Conservation (phyloP, 2,797 vertebrate species). For the Chromobotia macracanthus region DNA sequence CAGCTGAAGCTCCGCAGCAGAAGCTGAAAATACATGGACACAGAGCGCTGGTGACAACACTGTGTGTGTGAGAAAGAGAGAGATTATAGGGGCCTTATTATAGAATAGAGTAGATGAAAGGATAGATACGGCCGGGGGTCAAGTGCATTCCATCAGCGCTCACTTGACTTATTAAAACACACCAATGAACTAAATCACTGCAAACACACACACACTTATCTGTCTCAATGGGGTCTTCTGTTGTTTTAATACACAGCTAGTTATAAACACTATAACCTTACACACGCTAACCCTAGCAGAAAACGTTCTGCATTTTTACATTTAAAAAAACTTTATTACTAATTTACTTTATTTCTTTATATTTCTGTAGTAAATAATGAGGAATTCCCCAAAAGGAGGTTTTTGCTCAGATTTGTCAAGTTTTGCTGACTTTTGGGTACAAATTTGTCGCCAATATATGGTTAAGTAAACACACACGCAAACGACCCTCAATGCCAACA, state of each 20-base stretch:
- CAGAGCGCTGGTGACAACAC: conserved; percentile 13
- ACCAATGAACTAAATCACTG: conserved; percentile 53
- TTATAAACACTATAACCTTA: too few relatives aligned
- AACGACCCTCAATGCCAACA: conserved; percentile 10
- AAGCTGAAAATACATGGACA: background rate
- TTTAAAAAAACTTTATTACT: too few relatives aligned
- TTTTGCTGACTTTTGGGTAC: too few relatives aligned
- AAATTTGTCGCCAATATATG: too few relatives aligned
- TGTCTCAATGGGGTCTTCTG: too few relatives aligned
- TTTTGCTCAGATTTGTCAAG: too few relatives aligned
- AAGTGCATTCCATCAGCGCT: conserved; percentile 56
- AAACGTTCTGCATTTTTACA: too few relatives aligned
- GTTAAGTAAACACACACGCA: conserved; percentile 25
- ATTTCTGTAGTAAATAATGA: too few relatives aligned
- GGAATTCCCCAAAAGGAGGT: too few relatives aligned
- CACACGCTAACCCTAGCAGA: too few relatives aligned
- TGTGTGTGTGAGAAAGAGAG: background rate
- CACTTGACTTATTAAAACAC: conserved; percentile 53
- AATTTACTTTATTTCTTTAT: too few relatives aligned
- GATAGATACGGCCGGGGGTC: conserved; percentile 51
- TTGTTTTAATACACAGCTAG: too few relatives aligned
- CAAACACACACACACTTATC: conserved; percentile 48
- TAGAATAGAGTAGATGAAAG: conserved; percentile 59
- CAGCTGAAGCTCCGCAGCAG: conserved; percentile 15
- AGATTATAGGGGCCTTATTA: conserved; percentile 41